A percentile compares a stretch with the other conserved stretches of the same genome.
Conservation (phyloP, 2,113 vertebrate species). For the Orientallactaga bullata region DNA sequence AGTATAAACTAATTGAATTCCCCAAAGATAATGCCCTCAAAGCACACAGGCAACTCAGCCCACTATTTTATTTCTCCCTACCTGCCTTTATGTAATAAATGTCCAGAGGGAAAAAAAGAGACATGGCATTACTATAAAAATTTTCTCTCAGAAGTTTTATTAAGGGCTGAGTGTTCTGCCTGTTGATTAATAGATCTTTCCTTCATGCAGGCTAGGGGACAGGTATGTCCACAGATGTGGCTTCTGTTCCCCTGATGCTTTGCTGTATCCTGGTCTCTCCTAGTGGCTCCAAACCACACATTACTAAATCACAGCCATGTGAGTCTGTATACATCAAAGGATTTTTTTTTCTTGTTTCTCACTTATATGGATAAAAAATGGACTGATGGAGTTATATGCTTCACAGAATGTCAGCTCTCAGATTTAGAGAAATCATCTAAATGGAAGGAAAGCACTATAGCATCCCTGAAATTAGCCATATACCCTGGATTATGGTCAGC, state of each 20-base stretch:
- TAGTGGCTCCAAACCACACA: background rate
- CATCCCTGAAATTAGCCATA: background rate
- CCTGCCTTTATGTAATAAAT: background rate
- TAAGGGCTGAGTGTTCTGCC: background rate
- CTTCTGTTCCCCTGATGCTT: background rate
- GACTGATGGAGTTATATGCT: background rate
- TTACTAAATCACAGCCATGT: background rate
- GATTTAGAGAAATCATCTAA: background rate
- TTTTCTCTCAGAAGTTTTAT: slow-evolving; percentile 50
- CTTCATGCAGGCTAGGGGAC: background rate
- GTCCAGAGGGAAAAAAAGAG: background rate
- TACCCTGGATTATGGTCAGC: background rate
- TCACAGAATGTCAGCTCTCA: background rate
- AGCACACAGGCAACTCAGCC: background rate
- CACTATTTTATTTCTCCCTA: background rate
- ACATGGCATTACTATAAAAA: background rate
- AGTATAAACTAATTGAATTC: slow-evolving; percentile 59
- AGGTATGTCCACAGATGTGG: background rate
- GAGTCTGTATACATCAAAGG: background rate
- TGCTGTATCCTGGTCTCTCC: background rate
- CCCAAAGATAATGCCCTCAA: background rate
- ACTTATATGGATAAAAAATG: background rate
- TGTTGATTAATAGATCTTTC: background rate
- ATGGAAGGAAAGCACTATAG: background rate
- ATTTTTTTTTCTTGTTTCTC: background rate